A percentile compares a stretch with the other conserved stretches of the same genome.
Conservation (phyloP, 2,888 invertebrate species). For the Bruchidius siliquastri region DNA sequence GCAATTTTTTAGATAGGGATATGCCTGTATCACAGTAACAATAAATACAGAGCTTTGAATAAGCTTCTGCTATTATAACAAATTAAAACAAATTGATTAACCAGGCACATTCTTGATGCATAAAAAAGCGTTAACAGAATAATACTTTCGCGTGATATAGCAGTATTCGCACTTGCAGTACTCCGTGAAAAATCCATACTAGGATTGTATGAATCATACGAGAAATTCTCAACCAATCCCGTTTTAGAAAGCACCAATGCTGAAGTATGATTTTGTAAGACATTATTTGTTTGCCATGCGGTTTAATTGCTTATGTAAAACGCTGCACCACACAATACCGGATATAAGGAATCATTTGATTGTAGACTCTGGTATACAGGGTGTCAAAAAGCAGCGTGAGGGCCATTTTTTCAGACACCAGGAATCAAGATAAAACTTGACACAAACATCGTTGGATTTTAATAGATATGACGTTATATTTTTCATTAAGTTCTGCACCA, state of each 20-base stretch:
- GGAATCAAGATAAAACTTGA: too few species aligned
- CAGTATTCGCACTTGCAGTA: neutral
- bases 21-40: too few species aligned
- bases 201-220: neutral
- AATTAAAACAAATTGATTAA: neutral
- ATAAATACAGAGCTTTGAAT: neutral
- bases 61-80: neutral
- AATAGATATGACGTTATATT: too few species aligned
- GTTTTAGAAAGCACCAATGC: neutral
- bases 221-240: neutral
- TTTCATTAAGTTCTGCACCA: too few species aligned
- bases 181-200: neutral
- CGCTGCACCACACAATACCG: neutral
- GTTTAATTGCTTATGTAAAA: neutral
- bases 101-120: neutral
- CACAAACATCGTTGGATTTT: too few species aligned
- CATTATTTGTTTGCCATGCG: neutral
- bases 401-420: too few species aligned
- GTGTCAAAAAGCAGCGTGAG: too few species aligned
- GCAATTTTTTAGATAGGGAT: too few species aligned
- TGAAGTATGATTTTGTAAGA: neutral
- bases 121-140: neutral
- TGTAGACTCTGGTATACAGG: neutral
- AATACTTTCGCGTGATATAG: neutral
- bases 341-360: neutral